Evolutionary conservation across 2,113 vertebrate species (phyloP), one percentile per base, ranked within the genome.

Genomic region (Hypocryptadius cinnamomeus): DNA sequence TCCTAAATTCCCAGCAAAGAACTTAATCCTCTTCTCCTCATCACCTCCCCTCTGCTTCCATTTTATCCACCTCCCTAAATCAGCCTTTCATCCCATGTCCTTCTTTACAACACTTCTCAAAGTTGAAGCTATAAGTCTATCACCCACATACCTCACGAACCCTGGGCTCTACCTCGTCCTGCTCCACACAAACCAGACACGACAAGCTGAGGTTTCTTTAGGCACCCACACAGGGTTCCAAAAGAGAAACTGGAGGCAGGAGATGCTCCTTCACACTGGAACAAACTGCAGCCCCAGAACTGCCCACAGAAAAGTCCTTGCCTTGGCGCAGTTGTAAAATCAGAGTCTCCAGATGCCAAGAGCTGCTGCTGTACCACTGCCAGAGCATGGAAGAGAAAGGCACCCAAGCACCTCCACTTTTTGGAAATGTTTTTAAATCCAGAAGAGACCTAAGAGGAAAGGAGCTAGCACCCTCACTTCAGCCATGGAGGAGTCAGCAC

Each of bases 401-500:
- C 6, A 65, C 42, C 7, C 4, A 4, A 89, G 15, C 1, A 2
- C 2, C 28, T 45, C 13, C 24, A 7, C 35, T 42, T 54, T 31
- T 21, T 16, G 10, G 39, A 45, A 45, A 21, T 0, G 0, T 4
- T 72, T 83, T 69, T 47, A 68, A 63, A 45, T 5, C 39, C 19
- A 80, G 9, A 69, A 81, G 4, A 27, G 5, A 20, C 8, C 5
- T 9, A 54, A 53, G 5, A 89, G 3, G 2, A 18, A 57, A 69
- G 8, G 22, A 73, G 3, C 9, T 1, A 1, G 0, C 6, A 4
- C 1, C 30, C 35, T 72, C 45, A 35, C 9, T 15, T 21, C 40
- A 53, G 2, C 8, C 4, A 13, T 0, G 1, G 5, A 37, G 2
- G 9, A 51, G 0, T 13, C 21, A 44, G 3, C 37, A 23, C 19